phyloP scores from a whole-genome alignment of 2,888 invertebrate genomes.

The Bimastos eiseni region DNA sequence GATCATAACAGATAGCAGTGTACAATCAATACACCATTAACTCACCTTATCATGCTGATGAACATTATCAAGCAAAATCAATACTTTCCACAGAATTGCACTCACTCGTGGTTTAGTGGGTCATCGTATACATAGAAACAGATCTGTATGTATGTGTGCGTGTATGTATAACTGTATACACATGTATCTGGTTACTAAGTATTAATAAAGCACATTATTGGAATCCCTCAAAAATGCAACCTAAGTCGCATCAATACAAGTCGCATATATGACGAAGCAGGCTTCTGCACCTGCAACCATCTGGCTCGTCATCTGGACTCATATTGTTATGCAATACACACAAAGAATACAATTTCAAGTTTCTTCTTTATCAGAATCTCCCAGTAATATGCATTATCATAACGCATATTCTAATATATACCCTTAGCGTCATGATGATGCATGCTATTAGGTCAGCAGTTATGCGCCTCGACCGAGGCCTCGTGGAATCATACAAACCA shows the following conservation, averaged over 20 bases:
- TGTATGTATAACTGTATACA: too few relatives aligned
- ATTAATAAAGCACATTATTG: too few relatives aligned
- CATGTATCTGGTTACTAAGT: too few relatives aligned
- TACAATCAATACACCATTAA: not conserved
- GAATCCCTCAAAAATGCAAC: too few relatives aligned
- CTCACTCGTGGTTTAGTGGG: not conserved
- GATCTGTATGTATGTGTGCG: not conserved
- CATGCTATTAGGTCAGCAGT: not conserved
- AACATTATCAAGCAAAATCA: not conserved
- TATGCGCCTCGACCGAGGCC: too few relatives aligned
- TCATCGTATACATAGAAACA: not conserved
- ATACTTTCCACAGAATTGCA: not conserved
- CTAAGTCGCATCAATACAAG: too few relatives aligned
- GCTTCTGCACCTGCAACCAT: too few relatives aligned
- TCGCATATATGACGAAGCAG: too few relatives aligned
- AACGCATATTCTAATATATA: not conserved
- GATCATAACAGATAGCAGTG: not conserved
- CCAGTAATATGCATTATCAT: not conserved
- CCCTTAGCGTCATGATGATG: not conserved
- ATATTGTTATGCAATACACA: too few relatives aligned
- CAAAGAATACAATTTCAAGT: too few relatives aligned
- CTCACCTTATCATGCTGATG: not conserved
- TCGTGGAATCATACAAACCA: too few relatives aligned
- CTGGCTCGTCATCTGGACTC: too few relatives aligned
- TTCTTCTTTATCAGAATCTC: not conserved